These are phyloP conservation scores for Acronicta psi DNA, from an alignment of 2,888 invertebrate species.

Conservation along the genomic window DNA sequence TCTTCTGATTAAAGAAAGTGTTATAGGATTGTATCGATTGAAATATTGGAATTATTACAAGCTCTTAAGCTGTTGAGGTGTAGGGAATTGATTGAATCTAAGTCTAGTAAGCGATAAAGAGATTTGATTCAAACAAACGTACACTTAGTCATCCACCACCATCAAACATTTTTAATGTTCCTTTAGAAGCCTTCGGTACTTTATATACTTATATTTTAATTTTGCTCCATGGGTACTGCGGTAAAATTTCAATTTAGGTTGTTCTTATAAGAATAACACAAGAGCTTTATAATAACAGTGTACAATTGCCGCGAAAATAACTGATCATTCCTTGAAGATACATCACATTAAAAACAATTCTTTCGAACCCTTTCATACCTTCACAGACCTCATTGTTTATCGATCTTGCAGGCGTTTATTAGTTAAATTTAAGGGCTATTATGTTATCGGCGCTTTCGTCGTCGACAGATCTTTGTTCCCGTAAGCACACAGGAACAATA, in stretches of 20 bases:
- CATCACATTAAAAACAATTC: constrained; percentile 48
- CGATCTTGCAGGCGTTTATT: constrained; percentile 67
- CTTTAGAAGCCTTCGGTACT: background rate
- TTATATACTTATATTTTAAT: background rate
- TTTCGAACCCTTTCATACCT: constrained; percentile 41
- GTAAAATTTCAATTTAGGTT: background rate
- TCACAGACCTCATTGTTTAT: constrained; percentile 54
- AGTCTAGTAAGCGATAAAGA: constrained; percentile 30
- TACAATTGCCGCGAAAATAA: constrained; percentile 38
- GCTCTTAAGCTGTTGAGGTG: constrained; percentile 49
- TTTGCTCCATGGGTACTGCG: background rate
- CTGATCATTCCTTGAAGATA: constrained; percentile 32
- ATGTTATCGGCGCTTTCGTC: constrained; percentile 65
- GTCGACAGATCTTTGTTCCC: constrained; percentile 64
- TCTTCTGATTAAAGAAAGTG: constrained; percentile 65
- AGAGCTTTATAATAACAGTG: constrained; percentile 28
- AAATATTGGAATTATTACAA: constrained; percentile 63
- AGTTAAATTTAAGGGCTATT: constrained; percentile 70
- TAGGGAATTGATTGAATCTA: constrained; percentile 38
- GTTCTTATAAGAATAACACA: constrained; percentile 9
- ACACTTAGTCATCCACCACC: background rate
- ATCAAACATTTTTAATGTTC: background rate
- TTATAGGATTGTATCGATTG: constrained; percentile 64
- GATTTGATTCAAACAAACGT: constrained; percentile 13
- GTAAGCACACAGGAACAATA: constrained; percentile 70